These are phyloP conservation scores for Aphodius sticticus DNA, from an alignment of 2,888 invertebrate genomes.

Conservation along the genomic window DNA sequence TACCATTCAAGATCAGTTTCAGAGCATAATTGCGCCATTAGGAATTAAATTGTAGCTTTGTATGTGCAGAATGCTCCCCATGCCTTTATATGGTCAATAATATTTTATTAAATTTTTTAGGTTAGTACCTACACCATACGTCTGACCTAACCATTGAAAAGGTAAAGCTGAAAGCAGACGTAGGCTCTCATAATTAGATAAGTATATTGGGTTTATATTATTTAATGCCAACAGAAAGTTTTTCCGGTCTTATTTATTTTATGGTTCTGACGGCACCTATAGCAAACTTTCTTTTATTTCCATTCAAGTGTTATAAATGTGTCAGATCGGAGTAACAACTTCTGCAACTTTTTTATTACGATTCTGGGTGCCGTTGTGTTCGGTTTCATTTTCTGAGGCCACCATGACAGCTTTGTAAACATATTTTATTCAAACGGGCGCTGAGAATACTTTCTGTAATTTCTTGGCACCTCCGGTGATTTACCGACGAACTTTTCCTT, in stretches of 20 bases:
- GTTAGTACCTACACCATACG: not conserved
- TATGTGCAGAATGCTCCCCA: not conserved
- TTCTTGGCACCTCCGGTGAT: constrained; percentile 17
- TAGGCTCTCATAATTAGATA: too few relatives aligned
- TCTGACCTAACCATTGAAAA: too few relatives aligned
- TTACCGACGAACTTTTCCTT: constrained; percentile 17
- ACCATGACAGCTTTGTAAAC: constrained; percentile 28
- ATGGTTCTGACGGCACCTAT: not conserved
- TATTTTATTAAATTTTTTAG: not conserved
- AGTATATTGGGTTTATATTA: too few relatives aligned
- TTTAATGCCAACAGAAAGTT: too few relatives aligned
- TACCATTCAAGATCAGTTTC: constrained; percentile 13
- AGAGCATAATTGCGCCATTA: constrained; percentile 18
- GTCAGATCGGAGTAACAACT: constrained; percentile 30
- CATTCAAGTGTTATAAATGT: constrained; percentile 32
- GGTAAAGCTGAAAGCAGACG: too few relatives aligned
- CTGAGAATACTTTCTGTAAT: constrained; percentile 22
- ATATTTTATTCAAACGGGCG: constrained; percentile 28
- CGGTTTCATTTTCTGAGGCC: constrained; percentile 22
- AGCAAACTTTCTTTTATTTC: constrained; percentile 25
- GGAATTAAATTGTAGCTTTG: constrained; percentile 15
- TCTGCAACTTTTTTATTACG: constrained; percentile 27
- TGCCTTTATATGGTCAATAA: not conserved
- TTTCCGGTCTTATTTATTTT: not conserved
- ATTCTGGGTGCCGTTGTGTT: constrained; percentile 27